Base-by-base conservation (phyloP, 2,888 invertebrate species). In the Busseola fusca region DNA sequence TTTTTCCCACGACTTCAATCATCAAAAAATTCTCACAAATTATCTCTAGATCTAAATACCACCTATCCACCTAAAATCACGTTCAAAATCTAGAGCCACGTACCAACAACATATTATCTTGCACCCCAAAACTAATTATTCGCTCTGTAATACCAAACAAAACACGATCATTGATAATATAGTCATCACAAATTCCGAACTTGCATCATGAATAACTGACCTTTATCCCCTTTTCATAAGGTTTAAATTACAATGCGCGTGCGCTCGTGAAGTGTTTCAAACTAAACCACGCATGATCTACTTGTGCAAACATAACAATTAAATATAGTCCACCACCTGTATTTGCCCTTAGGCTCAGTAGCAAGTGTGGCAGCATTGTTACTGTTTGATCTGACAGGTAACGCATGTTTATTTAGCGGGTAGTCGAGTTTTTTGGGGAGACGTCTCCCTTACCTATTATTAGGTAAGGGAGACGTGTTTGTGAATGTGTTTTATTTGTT, bases 281-380 rank as follows among this genome's bases (percentile, higher is more conserved):
- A 25, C 2, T 52, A 54, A 75, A 78, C 59, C 42, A 56, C 21
- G 69, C 81, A 48, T 58, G 25, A 66, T 30, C 18, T 37, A 64
- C 34, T 80, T 54, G 54, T 76, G n/a, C 27, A 76, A 64, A 68
- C 81, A 66, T 18, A 27, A 74, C 66, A 66, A 30, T 74, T 56
- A 12, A 59, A 52, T 64, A 69, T 57, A 64, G 58, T 58, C 9
- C 52, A 81, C 83, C 94, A 94, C 94, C 94, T 94, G 94, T 94
- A 87, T 94, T 94, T 94, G 86, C 93, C 92, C 87, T 86, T 64
- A 71, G 87, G 93, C 92, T 93, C 84, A 90, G 83, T 66, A 54
- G 86, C 92, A 90, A 91, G 91, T 92, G 89, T 80, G 73, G 68
- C 57, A 69, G 74, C 73, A 74, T 82, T 76, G 72, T 76, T 72